Evolutionary conservation across 2,888 invertebrate genomes (phyloP), one percentile per base, ranked within the genome.

Genomic region (Drosophila aldrichi): DNA sequence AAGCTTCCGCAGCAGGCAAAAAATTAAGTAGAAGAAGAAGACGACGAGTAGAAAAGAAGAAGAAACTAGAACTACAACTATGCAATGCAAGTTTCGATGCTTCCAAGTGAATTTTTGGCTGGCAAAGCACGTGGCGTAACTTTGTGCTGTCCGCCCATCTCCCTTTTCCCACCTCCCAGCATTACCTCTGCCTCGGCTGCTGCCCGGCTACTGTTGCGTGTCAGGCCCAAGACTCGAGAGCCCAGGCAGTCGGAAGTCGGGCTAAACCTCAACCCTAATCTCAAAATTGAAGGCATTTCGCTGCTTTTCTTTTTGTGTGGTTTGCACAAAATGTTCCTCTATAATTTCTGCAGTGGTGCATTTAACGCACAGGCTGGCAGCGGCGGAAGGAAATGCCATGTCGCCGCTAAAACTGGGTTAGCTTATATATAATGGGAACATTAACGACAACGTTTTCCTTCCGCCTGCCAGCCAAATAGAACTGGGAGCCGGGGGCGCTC

Each of bases 361-460:
- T 84, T 84, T 83, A 84, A 82, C 80, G 86, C 83, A 73, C 67
- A 70, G 64, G 60, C 56, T 41, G 55, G 56, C 20, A 22, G 74
- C 72, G 61, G 68, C 77, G 80, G 80, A 80, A 80, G 86, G 86
- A 87, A 86, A 82, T 82, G 86, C 81, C 82, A 85, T 86, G 86
- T 86, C 86, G 87, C 81, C 86, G 84, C 82, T 82, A 82, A 86
- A 86, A 83, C 82, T 86, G 88, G 86, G 88, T 88, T 87, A 84
- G 86, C 86, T 87, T 86, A 79, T 81, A 81, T 81, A 86, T 87
- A 87, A 87, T 83, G 85, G 77, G 70, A 86, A 82, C 82, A 84
- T 86, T 85, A 86, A 85, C 84, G 84, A 86, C 84, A 86, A 79
- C 86, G 77, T 74, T 79, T 85, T 85, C 86, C 84, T 85, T 86